Evolutionary conservation across 2,888 invertebrate species (phyloP), one percentile per base, ranked within the genome.

Genomic region (Philereme vetulata): DNA sequence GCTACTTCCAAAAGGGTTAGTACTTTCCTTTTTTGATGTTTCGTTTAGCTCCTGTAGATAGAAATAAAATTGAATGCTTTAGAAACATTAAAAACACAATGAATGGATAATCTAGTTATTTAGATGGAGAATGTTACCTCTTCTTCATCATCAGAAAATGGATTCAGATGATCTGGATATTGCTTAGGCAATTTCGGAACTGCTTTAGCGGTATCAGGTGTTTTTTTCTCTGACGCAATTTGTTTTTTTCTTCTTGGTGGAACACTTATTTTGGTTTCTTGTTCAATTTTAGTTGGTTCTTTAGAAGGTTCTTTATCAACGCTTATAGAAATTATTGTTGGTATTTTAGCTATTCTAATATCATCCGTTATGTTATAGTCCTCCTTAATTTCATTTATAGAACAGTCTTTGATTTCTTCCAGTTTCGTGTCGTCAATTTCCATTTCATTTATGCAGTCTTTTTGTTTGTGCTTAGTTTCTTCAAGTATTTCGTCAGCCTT

Each of bases 161-260:
- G 97, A 92, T 98, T 97, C 66, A 97, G 90, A 77, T 96, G 94
- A 66, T 94, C 94, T 0, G 97, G 97, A 88, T 97, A 97, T 66
- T 81, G 70, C 64, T 80, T 80, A 58, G 65, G 57, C 34, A 68
- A 60, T 32, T 72, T 75, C 4, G 63, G 58, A 46, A 66, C 56
- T 56, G 64, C 60, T 65, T 75, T 75, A 60, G 68, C 67, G 43
- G 5, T 34, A 64, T 51, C 45, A 64, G 53, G 44, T 58, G 42
- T 49, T 70, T 73, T 75, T 67, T 81, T 84, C 57, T 78, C 79
- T 52, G 74, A 61, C 3, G 71, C 65, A 49, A 74, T 67, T 54
- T 78, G 81, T 68, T 90, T 91, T 70, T 88, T 91, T 72, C 85
- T 82, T 78, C 91, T 84, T 45, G 92, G 92, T 61, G 92, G 92